Evolutionary conservation across 2,797 vertebrate species (phyloP), one percentile per base, ranked within the genome.

Genomic region (Columba guinea): DNA sequence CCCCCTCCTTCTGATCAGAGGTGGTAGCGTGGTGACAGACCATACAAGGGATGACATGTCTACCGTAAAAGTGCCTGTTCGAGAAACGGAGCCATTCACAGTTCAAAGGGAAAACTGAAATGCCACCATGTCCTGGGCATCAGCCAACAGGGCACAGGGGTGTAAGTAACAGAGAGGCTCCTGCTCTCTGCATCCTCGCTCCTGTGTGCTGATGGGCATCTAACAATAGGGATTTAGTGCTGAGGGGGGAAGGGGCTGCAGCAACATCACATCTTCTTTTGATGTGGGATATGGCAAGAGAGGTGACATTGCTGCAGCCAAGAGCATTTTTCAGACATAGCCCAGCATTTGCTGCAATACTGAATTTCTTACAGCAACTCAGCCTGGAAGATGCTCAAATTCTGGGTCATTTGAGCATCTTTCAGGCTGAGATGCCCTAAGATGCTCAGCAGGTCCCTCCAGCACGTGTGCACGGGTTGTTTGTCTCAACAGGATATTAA

Each of bases 401-500:
- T 53, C 32, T 20, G 52, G 18, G 17, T 49, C 56, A 59, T 46
- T 18, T 81, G 30, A 44, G 41, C 55, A 27, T 73, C 48, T 70
- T 78, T 64, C 73, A 78, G 35, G 39, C 68, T 22, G 24, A 44
- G 35, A 60, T 30, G 35, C 60, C 64, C 22, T 30, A 41, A 77
- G 74, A n/a, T 0, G 0, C 58, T 86, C 71, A 44, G 83, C 85
- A 87, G 78, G 64, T 34, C 56, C 48, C 53, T 85, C 53, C 67
- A 70, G 64, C 68, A 64, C 77, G 60, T 11, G 4, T 44, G 34
- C 71, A 60, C 23, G 16, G 77, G 44, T 76, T 88, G 81, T 74
- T 94, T 81, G 76, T 95, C 82, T 96, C 93, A 74, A 96, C 96
- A 97, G 95, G 96, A 96, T 97, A 95, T 97, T 95, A 94, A 96